Conservation (phyloP, 2,113 vertebrate species). For the Notechis scutatus region DNA sequence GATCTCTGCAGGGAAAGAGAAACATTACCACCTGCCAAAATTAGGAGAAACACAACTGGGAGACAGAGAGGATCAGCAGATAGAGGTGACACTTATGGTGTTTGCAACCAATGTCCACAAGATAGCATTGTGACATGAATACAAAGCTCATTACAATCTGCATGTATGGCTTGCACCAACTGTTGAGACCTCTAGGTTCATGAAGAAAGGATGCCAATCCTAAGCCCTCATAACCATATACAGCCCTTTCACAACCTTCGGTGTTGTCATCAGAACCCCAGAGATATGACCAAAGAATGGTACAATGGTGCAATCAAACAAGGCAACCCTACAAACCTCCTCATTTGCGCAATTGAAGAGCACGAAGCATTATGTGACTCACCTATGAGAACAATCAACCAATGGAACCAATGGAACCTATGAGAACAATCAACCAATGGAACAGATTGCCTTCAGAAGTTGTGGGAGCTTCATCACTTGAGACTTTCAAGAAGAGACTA, state of each 20-base stretch:
- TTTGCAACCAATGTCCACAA: neutral
- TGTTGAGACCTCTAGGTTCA: neutral
- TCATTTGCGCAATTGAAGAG: neutral
- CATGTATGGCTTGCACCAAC: too few relatives aligned
- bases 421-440: too few relatives aligned
- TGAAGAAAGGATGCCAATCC: neutral
- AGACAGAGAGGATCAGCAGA: too few relatives aligned
- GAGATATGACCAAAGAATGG: neutral
- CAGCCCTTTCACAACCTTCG: neutral
- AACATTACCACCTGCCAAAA: slow-evolving; percentile 3
- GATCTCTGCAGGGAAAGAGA: fast-evolving
- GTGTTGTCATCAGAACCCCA: neutral
- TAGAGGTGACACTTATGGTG: neutral
- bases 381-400: too few relatives aligned
- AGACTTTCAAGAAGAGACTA: too few relatives aligned
- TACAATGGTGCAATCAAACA: neutral
- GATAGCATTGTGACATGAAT: neutral
- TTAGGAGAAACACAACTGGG: neutral
- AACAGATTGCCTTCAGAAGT: too few relatives aligned
- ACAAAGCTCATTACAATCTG: neutral
- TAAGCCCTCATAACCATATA: neutral
- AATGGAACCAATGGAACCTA: too few relatives aligned
- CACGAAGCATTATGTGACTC: neutral
- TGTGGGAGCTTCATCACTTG: too few relatives aligned
- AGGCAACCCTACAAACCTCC: neutral